Base-by-base conservation (phyloP, 2,113 vertebrate genomes). In the Baryphthengus martii region DNA sequence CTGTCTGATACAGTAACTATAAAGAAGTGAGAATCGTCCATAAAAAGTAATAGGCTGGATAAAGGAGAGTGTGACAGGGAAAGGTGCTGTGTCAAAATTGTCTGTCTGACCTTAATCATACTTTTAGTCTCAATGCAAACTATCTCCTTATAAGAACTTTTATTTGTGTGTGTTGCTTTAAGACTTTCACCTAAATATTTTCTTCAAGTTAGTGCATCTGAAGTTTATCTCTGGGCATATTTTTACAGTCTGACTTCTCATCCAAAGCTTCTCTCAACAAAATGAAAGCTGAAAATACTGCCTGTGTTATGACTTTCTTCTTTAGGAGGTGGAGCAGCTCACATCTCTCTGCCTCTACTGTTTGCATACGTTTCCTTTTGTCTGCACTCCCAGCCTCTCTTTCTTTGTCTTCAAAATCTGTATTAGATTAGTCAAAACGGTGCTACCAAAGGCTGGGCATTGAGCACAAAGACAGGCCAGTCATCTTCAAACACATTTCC, bases 1-100 rank as follows among this genome's bases (percentile, higher is more conserved):
- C 62, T 93, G 80, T 89, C 88, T 90, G 61, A 94, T 90, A 92
- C 56, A 81, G 76, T 89, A 84, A 92, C 93, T 72, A 79, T 94
- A 96, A 96, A 94, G 75, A 91, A 95, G 35, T 87, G 76, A 81
- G 83, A 92, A 94, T 85, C 92, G 76, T 96, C 68, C 83, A 93
- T 96, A 93, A 95, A 97, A 95, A 87, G 66, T 94, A 96, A 97
- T 92, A 92, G 92, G 58, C 77, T 95, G 93, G 86, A 93, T 91
- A 94, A 92, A 96, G 85, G 72, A 26, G 50, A 93, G 90, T 78
- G 53, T 90, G 93, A 83, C 92, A 94, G 24, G 56, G 79, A 90
- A 89, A 94, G 61, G 58, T 78, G 58, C 53, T 90, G 20, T 65
- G 53, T 93, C 90, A 92, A 89, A 93, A 89, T 87, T 40, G 37